Evolutionary conservation across 2,888 invertebrate genomes (phyloP).

Genomic region (Seira sanloemensis): DNA sequence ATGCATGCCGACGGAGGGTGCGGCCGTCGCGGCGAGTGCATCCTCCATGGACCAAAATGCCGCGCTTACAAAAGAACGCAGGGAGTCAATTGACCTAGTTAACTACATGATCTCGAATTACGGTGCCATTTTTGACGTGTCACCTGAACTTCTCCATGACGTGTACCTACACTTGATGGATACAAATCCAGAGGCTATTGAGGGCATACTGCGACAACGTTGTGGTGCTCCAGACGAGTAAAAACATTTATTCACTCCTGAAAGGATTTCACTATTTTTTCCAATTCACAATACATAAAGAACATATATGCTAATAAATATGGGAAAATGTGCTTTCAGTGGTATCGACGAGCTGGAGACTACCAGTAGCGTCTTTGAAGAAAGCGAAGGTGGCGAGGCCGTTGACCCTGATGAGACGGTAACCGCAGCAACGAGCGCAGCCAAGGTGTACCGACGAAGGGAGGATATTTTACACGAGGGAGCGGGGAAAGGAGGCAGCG

Average conservation of each 20-base stretch:
- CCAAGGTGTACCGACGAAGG: constrained; percentile 78
- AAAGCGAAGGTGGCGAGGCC: constrained; percentile 77
- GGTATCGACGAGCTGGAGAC: constrained; percentile 77
- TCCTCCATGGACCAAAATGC: constrained; percentile 74
- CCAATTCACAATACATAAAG: no score
- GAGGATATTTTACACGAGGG: constrained; percentile 86
- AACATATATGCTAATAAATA: no score
- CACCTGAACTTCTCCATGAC: constrained; percentile 87
- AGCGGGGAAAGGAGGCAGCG: constrained; percentile 80
- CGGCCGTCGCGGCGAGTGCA: constrained; percentile 14
- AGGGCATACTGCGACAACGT: constrained; percentile 78
- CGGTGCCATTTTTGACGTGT: constrained; percentile 83
- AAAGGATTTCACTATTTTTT: background rate
- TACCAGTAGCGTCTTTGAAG: constrained; percentile 74
- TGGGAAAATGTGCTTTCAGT: constrained; percentile 75
- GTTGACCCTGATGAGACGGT: constrained; percentile 74
- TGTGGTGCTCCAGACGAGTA: constrained; percentile 76
- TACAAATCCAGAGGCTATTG: constrained; percentile 87
- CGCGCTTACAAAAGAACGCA: constrained; percentile 85
- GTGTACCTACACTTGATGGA: constrained; percentile 91
- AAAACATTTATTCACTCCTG: constrained; percentile 71
- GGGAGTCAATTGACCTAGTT: constrained; percentile 93
- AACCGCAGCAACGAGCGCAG: constrained; percentile 25
- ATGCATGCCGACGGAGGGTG: constrained; percentile 80
- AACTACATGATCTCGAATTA: constrained; percentile 85